A percentile compares a stretch with the other conserved stretches of the same genome.
Evolutionary conservation across 2,888 invertebrate species (phyloP).

Genomic region (Calliopum simillimum): DNA sequence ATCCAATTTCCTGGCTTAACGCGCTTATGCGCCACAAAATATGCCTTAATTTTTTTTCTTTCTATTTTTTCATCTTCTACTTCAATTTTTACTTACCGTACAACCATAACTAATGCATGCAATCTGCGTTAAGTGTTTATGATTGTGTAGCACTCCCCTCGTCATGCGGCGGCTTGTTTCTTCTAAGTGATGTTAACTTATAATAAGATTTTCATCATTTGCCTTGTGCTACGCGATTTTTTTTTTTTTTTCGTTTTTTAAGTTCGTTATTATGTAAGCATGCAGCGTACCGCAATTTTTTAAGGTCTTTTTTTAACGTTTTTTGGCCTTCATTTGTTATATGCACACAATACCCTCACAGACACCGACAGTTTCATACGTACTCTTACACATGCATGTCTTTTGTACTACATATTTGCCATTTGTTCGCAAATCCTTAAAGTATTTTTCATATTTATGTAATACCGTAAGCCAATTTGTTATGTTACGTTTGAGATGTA

Average conservation of each 20-base stretch:
- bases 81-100: slow-evolving; percentile 1
- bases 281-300: slow-evolving; percentile 8
- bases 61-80: background rate
- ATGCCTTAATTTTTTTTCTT: slow-evolving; percentile 18
- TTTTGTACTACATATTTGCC: background rate
- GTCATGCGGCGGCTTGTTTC: background rate
- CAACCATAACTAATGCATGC: slow-evolving; percentile 27
- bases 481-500: background rate
- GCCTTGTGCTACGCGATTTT: background rate
- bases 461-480: slow-evolving; percentile 23
- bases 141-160: background rate
- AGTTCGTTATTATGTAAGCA: slow-evolving; percentile 21
- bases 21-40: slow-evolving; percentile 25
- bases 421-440: slow-evolving; percentile 23
- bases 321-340: slow-evolving; percentile 1
- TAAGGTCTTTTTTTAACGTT: background rate
- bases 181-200: slow-evolving; percentile 5
- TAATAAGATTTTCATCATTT: slow-evolving; percentile 25
- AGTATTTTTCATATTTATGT: slow-evolving; percentile 18
- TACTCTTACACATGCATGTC: background rate
- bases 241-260: too few relatives aligned
- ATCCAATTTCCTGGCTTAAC: slow-evolving; percentile 36
- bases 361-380: too few relatives aligned
- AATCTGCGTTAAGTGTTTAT: slow-evolving; percentile 32
- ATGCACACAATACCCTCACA: too few relatives aligned